These are phyloP conservation scores for Drosophila bipectinata DNA, from an alignment of 1,140 invertebrate species.

Conservation along the genomic window DNA sequence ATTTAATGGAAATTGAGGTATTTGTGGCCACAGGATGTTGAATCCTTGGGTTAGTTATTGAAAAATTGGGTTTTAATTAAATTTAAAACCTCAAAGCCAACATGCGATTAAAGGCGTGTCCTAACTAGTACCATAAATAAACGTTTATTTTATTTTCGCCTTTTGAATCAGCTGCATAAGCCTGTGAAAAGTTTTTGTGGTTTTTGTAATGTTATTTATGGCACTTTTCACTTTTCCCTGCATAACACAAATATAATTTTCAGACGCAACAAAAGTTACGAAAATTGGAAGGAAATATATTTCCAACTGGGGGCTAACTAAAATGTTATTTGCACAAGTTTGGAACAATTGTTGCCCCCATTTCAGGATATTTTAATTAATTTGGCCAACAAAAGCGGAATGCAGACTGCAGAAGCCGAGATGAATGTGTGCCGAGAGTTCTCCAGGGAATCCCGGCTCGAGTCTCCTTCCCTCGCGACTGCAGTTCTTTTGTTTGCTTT, in stretches of 20 bases:
- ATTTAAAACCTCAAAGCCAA: conserved; percentile 14
- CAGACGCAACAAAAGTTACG: neutral
- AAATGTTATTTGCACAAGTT: conserved; percentile 57
- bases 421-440: conserved; percentile 34
- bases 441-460: conserved; percentile 24
- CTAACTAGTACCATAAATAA: conserved; percentile 12
- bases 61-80: too few relatives aligned
- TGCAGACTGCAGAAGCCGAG: neutral
- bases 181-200: conserved; percentile 11
- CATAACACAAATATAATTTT: conserved; percentile 14
- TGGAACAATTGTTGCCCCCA: conserved; percentile 27
- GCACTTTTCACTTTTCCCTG: neutral
- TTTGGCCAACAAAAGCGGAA: conserved; percentile 47
- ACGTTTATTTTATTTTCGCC: conserved; percentile 24
- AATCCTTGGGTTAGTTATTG: too few relatives aligned
- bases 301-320: conserved; percentile 37
- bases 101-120: conserved; percentile 2
- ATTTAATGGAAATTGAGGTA: neutral
- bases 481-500: conserved; percentile 24
- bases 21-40: neutral
- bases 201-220: conserved; percentile 32
- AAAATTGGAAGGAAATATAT: neutral
- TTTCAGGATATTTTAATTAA: conserved; percentile 58
- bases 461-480: conserved; percentile 1
- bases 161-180: neutral